Evolutionary conservation across 2,797 vertebrate genomes (phyloP).

Genomic region (Todus mexicanus): DNA sequence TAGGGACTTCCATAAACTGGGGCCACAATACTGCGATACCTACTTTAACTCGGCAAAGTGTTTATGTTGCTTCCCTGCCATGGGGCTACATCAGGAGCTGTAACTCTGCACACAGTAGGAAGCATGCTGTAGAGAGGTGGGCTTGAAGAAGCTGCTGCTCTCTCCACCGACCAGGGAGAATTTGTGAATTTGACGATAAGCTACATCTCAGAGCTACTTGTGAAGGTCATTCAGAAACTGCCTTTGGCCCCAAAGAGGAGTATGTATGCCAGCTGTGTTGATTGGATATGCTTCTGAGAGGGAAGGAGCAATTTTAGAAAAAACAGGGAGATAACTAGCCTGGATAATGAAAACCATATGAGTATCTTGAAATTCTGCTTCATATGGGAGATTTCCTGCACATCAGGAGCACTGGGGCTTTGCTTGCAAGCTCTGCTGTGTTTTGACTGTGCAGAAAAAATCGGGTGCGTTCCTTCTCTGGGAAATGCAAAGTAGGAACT

Average conservation of each 20-base stretch:
- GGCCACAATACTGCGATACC: too few species aligned
- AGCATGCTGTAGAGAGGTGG: not conserved
- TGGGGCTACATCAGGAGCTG: not conserved
- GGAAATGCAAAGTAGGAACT: not conserved
- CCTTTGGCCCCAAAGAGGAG: not conserved
- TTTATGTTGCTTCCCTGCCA: not conserved
- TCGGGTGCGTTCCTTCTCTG: not conserved
- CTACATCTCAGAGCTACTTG: not conserved
- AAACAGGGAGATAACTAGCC: not conserved
- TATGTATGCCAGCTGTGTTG: rapidly evolving
- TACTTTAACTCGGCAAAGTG: not conserved
- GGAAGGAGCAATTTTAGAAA: not conserved
- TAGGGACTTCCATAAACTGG: too few species aligned
- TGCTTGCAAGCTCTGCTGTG: not conserved
- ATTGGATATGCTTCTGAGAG: not conserved
- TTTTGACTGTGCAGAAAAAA: not conserved
- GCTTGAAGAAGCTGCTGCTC: not conserved
- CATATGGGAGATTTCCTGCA: not conserved
- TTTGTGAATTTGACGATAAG: not conserved
- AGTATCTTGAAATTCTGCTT: not conserved
- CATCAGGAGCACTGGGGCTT: not conserved
- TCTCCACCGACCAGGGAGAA: not conserved
- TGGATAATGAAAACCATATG: not conserved
- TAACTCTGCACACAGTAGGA: not conserved
- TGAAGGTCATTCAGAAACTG: not conserved